Evolutionary conservation across 2,888 invertebrate species (phyloP), one percentile per base, ranked within the genome.

Genomic region (Reticulitermes lucifugus): DNA sequence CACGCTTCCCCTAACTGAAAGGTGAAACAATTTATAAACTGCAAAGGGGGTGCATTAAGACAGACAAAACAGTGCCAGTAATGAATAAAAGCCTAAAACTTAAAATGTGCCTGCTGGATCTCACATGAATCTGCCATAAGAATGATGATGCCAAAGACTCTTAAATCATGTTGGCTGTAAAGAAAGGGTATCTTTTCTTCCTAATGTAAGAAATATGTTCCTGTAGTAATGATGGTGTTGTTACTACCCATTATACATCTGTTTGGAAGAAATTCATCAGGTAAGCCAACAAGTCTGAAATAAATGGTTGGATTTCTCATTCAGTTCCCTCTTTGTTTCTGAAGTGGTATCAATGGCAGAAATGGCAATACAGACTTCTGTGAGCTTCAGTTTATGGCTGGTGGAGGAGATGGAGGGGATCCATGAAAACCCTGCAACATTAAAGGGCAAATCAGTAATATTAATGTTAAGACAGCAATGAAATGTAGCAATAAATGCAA

Each of bases 351-450:
- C 10, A 59, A 65, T 81, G 81, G 81, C 81, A 81, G 81, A 81
- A 25, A 65, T 14, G 10, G 25, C 25, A 43, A 43, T 77, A 41
- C 18, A 77, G 46, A 41, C n/a, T 65, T 43, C 46, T 43, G 59
- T 51, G 14, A 29, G 43, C 80, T 60, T 84, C 82, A 86, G 73
- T 86, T 83, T 41, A 84, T 55, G 22, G 84, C 86, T 46, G 94
- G 92, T 75, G 94, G 93, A 65, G 94, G 92, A 75, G 94, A 93
- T 83, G 91, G 91, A 87, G 89, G 89, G 41, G 92, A 90, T 83
- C 90, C 91, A 88, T 90, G 90, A 59, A 91, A 90, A 87, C 90
- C 91, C 93, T 92, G 88, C 0, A 81, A 81, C 85, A 89, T 25
- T 4, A 65, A 65, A 25, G 14, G 55, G 18, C 55, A 55, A 18